Percentiles rank a stretch among this genome's conserved stretches.
Evolutionary conservation across 2,113 vertebrate genomes (phyloP).

Genomic region (Eulemur macaco): DNA sequence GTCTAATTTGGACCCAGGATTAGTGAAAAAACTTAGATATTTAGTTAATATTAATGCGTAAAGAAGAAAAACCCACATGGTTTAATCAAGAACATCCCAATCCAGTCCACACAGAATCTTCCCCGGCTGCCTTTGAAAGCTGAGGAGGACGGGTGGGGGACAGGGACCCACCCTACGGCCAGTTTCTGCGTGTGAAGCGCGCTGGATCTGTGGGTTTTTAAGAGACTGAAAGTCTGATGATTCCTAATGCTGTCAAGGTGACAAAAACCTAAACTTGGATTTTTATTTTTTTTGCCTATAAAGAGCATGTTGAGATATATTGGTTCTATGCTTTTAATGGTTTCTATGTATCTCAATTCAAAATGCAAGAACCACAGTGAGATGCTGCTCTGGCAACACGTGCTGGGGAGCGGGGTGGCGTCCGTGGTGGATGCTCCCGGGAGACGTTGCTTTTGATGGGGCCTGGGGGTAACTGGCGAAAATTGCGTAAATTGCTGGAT

Average conservation of each 20-base stretch:
- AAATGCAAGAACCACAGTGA: neutral
- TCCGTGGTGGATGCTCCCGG: neutral
- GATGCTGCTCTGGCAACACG: fast-evolving
- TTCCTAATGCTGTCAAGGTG: neutral
- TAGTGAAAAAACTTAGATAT: neutral
- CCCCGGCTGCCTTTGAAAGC: neutral
- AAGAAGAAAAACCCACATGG: neutral
- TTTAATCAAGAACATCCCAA: neutral
- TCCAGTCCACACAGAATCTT: fast-evolving
- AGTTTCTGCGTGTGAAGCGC: fast-evolving
- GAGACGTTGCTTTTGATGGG: neutral
- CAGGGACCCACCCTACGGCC: fast-evolving
- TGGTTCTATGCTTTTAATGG: neutral
- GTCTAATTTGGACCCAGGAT: neutral
- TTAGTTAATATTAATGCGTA: neutral
- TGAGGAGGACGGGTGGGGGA: fast-evolving
- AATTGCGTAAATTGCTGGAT: neutral
- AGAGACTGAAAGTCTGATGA: neutral
- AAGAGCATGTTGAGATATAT: neutral
- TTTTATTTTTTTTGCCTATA: neutral
- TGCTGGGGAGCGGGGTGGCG: neutral
- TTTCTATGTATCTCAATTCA: neutral
- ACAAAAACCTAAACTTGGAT: neutral
- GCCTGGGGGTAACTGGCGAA: neutral
- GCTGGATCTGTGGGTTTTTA: neutral